Percentiles rank a stretch among this genome's conserved stretches.
Conservation (phyloP, 2,113 vertebrate genomes). For the Pipa parva region DNA sequence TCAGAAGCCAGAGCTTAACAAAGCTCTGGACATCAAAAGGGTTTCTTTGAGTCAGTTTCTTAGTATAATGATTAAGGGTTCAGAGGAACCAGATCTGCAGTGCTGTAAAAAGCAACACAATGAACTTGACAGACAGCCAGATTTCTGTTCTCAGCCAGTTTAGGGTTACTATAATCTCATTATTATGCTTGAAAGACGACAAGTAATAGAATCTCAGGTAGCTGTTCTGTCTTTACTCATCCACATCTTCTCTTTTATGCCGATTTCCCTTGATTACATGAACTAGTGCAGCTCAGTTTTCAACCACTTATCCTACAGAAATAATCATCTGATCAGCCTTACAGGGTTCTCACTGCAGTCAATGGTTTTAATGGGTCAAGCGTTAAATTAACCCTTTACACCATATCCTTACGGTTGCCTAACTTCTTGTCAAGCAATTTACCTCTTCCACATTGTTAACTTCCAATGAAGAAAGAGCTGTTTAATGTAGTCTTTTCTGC, state of each 20-base stretch:
- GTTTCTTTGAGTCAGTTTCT: conserved; percentile 62
- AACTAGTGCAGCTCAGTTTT: conserved; percentile 79
- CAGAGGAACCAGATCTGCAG: conserved; percentile 71
- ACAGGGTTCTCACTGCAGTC: conserved; percentile 66
- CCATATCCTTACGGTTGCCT: conserved; percentile 26
- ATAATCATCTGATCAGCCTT: conserved; percentile 79
- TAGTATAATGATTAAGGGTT: conserved; percentile 65
- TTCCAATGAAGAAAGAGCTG: conserved; percentile 14
- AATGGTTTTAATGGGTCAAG: conserved; percentile 64
- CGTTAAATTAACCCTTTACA: conserved; percentile 65
- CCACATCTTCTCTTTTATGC: conserved; percentile 66
- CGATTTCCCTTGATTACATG: conserved; percentile 82
- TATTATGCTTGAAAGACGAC: conserved; percentile 87
- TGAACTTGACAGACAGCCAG: conserved; percentile 83
- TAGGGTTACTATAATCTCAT: conserved; percentile 89
- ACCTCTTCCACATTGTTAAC: conserved; percentile 33
- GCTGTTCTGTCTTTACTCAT: conserved; percentile 60
- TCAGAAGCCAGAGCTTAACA: conserved; percentile 54
- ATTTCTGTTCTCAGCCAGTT: conserved; percentile 79
- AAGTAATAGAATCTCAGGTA: conserved; percentile 84
- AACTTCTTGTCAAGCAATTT: conserved; percentile 38
- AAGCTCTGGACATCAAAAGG: conserved; percentile 55
- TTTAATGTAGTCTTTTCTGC: conserved; percentile 9
- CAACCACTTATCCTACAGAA: conserved; percentile 78
- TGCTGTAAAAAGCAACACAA: conserved; percentile 74